A percentile compares a stretch with the other conserved stretches of the same genome.
phyloP scores from a whole-genome alignment of 2,797 vertebrate species.

The Pseudochirops corinnae region DNA sequence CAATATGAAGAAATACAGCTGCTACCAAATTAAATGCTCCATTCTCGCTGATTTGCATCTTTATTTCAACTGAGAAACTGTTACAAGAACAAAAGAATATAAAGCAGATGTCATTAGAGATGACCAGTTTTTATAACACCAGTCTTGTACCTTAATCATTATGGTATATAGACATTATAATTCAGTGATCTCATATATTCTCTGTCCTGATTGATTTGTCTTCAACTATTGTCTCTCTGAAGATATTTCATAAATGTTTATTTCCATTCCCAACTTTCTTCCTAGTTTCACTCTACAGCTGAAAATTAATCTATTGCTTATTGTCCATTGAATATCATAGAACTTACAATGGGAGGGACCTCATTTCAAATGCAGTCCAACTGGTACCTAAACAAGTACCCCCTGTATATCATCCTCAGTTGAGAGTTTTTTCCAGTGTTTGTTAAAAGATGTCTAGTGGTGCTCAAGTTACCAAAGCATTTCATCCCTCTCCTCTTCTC shows the following conservation, averaged over 20 bases:
- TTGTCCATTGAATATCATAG: neutral
- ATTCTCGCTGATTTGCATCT: slow-evolving; percentile 60
- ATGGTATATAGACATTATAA: neutral
- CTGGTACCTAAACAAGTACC: neutral
- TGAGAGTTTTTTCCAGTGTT: neutral
- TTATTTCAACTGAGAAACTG: slow-evolving; percentile 57
- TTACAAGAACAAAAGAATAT: neutral
- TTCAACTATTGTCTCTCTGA: neutral
- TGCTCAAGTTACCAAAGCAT: neutral
- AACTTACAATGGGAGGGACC: neutral
- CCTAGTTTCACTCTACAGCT: neutral
- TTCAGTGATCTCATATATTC: neutral
- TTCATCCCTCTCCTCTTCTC: no score
- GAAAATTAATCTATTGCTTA: neutral
- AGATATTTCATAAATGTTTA: neutral
- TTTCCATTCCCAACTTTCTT: neutral
- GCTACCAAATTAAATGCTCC: slow-evolving; percentile 54
- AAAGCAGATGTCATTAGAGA: slow-evolving; percentile 55
- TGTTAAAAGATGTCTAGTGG: neutral
- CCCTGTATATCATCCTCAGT: neutral
- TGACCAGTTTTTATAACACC: slow-evolving; percentile 27
- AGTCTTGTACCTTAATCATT: neutral
- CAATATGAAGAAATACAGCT: slow-evolving; percentile 69
- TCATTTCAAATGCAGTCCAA: neutral
- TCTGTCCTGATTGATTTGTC: neutral